These are phyloP conservation scores for Meta bourneti DNA, from an alignment of 2,888 invertebrate genomes.

Conservation along the genomic window DNA sequence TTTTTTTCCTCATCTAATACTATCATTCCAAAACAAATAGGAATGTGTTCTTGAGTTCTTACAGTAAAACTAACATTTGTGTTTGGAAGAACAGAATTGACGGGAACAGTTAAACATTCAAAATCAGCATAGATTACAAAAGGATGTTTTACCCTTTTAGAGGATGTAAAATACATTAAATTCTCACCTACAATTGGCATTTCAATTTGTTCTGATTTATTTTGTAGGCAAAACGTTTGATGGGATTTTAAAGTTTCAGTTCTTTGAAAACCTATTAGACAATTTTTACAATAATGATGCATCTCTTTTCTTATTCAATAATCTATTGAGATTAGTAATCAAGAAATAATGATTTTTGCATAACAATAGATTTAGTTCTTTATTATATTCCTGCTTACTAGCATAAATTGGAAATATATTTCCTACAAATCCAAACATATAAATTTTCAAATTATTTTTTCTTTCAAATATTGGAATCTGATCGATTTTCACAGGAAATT, in stretches of 20 bases:
- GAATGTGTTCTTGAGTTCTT: background rate
- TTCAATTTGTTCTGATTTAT: background rate
- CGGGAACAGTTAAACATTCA: background rate
- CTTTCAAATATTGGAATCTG: conserved; percentile 15
- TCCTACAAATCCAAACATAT: background rate
- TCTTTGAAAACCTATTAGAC: no score
- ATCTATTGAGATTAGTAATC: no score
- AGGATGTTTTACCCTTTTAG: no score
- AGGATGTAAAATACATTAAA: background rate
- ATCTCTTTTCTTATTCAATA: no score
- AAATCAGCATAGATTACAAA: background rate
- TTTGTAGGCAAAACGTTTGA: background rate
- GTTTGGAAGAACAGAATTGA: background rate
- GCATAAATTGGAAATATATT: conserved; percentile 19
- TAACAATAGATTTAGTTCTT: conserved; percentile 2
- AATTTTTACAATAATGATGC: no score
- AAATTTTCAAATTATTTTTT: conserved; percentile 9
- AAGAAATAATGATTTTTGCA: background rate
- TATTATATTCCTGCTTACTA: background rate
- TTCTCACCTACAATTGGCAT: background rate
- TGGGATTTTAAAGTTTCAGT: background rate
- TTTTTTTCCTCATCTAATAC: background rate
- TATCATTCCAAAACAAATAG: background rate
- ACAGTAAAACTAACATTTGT: background rate
- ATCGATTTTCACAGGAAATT: conserved; percentile 12